Conservation (phyloP, 2,888 invertebrate genomes). For the Agonopterix subpropinquella region DNA sequence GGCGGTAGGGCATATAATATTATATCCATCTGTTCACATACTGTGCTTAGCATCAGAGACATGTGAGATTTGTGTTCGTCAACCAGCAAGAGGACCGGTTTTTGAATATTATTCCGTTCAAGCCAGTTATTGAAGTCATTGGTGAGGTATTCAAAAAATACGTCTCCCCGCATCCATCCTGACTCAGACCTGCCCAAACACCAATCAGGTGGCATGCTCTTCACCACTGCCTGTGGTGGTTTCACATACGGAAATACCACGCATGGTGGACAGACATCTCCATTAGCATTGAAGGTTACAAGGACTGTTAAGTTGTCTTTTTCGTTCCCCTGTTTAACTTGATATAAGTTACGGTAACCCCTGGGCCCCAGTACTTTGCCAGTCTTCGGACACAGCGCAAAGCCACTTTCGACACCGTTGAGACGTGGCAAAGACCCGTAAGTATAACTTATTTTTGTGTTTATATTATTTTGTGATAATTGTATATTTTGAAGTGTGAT, state of each 20-base stretch:
- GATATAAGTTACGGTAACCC: conserved; percentile 5
- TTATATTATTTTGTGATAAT: too few species aligned
- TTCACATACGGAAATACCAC: conserved; percentile 21
- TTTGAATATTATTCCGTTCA: conserved; percentile 8
- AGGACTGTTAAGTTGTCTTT: conserved; percentile 23
- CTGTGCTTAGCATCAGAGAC: conserved; percentile 14
- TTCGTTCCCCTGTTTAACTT: conserved; percentile 17
- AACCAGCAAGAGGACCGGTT: conserved; percentile 17
- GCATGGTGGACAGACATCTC: conserved; percentile 18
- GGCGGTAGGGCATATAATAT: conserved; percentile 15
- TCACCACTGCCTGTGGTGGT: conserved; percentile 15
- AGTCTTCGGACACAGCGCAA: too few species aligned
- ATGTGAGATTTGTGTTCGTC: conserved; percentile 23
- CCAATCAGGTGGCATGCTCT: conserved; percentile 19
- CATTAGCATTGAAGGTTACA: conserved; percentile 16
- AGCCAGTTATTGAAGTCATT: conserved; percentile 16
- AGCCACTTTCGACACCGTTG: too few species aligned
- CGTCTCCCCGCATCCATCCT: conserved; percentile 11
- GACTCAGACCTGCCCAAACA: conserved; percentile 12
- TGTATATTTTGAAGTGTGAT: too few species aligned
- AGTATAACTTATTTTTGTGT: too few species aligned
- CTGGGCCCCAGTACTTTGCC: conserved; percentile 13
- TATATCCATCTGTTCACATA: conserved; percentile 14
- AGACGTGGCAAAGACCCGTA: too few species aligned
- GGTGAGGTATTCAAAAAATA: conserved; percentile 4